Evolutionary conservation across 2,888 invertebrate species (phyloP), one percentile per base, ranked within the genome.

Genomic region (Heteromurus nitidus): DNA sequence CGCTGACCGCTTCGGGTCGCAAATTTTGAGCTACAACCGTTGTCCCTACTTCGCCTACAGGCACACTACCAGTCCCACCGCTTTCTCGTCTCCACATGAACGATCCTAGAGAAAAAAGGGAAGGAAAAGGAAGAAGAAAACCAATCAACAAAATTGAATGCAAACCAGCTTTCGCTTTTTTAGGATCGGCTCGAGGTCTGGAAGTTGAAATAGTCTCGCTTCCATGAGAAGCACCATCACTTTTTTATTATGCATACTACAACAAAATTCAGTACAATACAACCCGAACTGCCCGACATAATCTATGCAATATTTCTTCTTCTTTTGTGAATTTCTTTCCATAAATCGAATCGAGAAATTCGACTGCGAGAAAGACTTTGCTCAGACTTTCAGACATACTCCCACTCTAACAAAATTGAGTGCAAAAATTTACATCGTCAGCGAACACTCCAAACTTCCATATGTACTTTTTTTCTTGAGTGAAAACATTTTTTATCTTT

Each of bases 11-110:
- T 82, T 84, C 86, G 75, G 85, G 80, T 70, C 83, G 85, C 75
- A 76, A 70, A 76, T 70, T 83, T 75, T 85, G 85, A 84, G 83
- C 75, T 80, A 84, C 85, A 68, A 68, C 77, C 70, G 76, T 68
- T 69, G 76, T 77, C 60, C 72, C 82, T 62, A 75, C 80, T 70
- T 83, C 82, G 64, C 82, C 82, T 74, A 73, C 79, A 68, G 77
- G 82, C 83, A 84, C 85, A 83, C 87, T 86, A 85, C 82, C 84
- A 83, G 86, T 82, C 75, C 85, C 87, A 77, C 86, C 85, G 73
- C 87, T 85, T 85, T 82, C 85, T 84, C 87, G 83, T 83, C 87
- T 87, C 87, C 87, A 87, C 87, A 87, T 87, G 85, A 85, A 87
- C 87, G 80, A 76, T 83, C 80, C 86, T 86, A 31, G 3, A 16